These are phyloP conservation scores for Vanessa atalanta DNA, from an alignment of 1,140 invertebrate species.

Conservation along the genomic window DNA sequence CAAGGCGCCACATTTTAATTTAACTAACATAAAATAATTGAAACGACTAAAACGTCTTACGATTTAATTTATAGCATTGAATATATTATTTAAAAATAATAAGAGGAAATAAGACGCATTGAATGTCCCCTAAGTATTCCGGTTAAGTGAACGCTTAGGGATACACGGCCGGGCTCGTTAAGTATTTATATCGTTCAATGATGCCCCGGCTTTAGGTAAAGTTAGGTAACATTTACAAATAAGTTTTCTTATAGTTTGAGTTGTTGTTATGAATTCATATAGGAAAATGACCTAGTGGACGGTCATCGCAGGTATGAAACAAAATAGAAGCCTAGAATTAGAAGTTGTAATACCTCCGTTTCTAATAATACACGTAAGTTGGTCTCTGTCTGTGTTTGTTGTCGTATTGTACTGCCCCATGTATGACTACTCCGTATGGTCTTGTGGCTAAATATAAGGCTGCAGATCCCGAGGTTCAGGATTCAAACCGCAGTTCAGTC, in stretches of 20 bases:
- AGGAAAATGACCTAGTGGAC: no score
- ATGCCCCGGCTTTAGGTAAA: neutral
- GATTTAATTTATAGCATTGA: neutral
- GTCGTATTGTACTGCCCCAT: no score
- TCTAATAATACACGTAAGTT: no score
- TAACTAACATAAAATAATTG: neutral
- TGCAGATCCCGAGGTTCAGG: no score
- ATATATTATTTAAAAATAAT: conserved; percentile 33
- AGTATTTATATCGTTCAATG: conserved; percentile 55
- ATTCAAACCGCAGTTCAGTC: no score
- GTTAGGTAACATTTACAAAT: neutral
- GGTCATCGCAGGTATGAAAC: no score
- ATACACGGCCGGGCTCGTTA: conserved; percentile 47
- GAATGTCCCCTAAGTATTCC: conserved; percentile 30
- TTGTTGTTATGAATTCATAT: no score
- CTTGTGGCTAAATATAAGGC: no score
- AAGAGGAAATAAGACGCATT: conserved; percentile 18
- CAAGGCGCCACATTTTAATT: neutral
- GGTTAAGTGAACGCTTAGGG: conserved; percentile 36
- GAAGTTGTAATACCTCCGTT: no score
- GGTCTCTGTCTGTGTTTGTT: no score
- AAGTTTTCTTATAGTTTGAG: neutral
- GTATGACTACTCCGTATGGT: no score
- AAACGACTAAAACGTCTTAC: neutral
- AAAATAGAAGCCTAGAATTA: no score